Conservation (phyloP, 2,888 invertebrate genomes). For the Adelphocoris suturalis region DNA sequence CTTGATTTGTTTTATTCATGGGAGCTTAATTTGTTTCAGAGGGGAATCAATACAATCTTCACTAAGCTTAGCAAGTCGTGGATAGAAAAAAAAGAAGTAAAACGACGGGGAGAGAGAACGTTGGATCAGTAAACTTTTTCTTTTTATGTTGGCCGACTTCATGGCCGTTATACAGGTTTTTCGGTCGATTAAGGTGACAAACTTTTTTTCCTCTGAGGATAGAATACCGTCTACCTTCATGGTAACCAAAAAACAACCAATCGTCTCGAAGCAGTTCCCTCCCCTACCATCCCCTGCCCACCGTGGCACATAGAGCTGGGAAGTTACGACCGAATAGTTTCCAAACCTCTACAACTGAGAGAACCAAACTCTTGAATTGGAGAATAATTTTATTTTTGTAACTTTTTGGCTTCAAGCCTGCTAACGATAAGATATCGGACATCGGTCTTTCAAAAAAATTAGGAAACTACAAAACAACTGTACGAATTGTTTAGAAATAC, state of each 20-base stretch:
- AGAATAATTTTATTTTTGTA: constrained; percentile 1
- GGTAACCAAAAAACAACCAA: constrained; percentile 17
- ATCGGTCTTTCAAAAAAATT: too few relatives aligned
- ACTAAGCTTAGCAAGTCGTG: constrained; percentile 22
- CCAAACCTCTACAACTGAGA: neutral
- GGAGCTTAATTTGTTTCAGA: constrained; percentile 36
- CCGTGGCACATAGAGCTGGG: neutral
- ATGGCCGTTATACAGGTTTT: constrained; percentile 26
- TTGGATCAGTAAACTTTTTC: constrained; percentile 30
- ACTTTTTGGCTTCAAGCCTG: neutral
- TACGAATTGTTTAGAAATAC: neutral
- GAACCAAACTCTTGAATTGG: neutral
- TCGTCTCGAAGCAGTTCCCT: neutral
- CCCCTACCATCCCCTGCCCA: neutral
- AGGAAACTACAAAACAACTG: too few relatives aligned
- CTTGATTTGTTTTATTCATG: constrained; percentile 52
- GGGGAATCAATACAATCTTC: constrained; percentile 43
- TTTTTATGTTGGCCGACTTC: constrained; percentile 27
- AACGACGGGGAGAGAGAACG: neutral
- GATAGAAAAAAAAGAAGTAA: neutral
- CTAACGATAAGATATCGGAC: neutral
- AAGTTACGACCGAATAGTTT: neutral
- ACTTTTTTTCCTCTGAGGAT: neutral
- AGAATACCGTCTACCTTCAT: neutral
- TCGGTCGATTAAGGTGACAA: constrained; percentile 42